Percentiles rank a stretch among this genome's conserved stretches.
These are phyloP conservation scores for Asobara japonica DNA, from an alignment of 1,140 invertebrate genomes.

Conservation along the genomic window DNA sequence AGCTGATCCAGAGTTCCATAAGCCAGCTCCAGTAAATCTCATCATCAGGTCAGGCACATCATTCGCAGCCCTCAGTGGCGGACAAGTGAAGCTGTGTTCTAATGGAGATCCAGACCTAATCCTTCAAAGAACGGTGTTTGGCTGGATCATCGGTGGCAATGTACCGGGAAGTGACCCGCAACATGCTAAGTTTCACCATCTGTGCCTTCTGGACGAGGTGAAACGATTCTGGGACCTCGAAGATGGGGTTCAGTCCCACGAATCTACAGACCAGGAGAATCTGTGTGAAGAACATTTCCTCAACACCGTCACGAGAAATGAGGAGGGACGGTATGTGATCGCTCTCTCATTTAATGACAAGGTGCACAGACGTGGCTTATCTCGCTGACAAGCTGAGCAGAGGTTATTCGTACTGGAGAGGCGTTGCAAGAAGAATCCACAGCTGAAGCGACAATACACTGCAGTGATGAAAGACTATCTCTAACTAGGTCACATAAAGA, in stretches of 20 bases:
- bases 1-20: constrained; percentile 25
- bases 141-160: constrained; percentile 12
- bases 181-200: not conserved
- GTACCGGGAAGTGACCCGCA: not conserved
- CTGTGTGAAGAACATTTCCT: constrained; percentile 18
- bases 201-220: not conserved
- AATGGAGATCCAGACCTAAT: constrained; percentile 12
- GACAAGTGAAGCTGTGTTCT: constrained; percentile 19
- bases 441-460: constrained; percentile 25
- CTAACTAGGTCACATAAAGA: constrained; percentile 36
- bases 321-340: constrained; percentile 14
- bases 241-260: not conserved
- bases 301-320: not conserved
- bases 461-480: constrained; percentile 40
- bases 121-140: constrained; percentile 20
- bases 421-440: constrained; percentile 19
- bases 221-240: constrained; percentile 23
- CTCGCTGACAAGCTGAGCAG: constrained; percentile 16
- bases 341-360: constrained; percentile 6
- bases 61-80: not conserved
- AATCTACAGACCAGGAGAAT: not conserved
- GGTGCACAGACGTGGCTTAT: constrained; percentile 14
- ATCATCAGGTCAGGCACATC: constrained; percentile 6
- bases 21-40: constrained; percentile 10
- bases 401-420: constrained; percentile 33